Conservation (phyloP, 2,797 vertebrate species). For the Siniperca scherzeri region DNA sequence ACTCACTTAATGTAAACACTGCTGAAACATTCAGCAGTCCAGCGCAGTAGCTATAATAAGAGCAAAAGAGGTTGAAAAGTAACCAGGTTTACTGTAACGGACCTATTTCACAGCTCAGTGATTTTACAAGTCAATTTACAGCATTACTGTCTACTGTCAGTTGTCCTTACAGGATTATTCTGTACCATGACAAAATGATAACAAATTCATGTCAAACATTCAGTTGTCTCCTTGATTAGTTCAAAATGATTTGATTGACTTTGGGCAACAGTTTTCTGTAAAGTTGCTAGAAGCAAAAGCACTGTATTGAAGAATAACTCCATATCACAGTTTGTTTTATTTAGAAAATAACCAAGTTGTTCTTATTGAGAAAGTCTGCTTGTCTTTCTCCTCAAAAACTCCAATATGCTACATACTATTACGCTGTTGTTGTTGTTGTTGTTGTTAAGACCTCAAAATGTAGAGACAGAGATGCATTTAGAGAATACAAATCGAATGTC, state of each 20-base stretch:
- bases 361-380: neutral
- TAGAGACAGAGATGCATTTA: neutral
- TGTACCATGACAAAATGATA: neutral
- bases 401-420: too few species aligned
- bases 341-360: neutral
- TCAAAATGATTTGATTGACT: neutral
- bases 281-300: neutral
- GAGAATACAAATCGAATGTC: neutral
- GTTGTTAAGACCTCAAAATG: too few species aligned
- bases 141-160: neutral
- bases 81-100: slow-evolving; percentile 47
- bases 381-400: neutral
- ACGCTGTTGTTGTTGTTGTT: neutral
- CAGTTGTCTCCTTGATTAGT: neutral
- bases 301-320: neutral
- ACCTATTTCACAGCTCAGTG: slow-evolving; percentile 39
- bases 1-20: slow-evolving; percentile 38
- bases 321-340: neutral
- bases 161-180: neutral
- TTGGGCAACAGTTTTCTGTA: neutral
- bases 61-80: slow-evolving; percentile 51
- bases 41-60: slow-evolving; percentile 14
- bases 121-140: slow-evolving; percentile 15
- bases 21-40: slow-evolving; percentile 33
- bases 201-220: neutral